Percentiles rank a stretch among this genome's conserved stretches.
Evolutionary conservation across 2,797 vertebrate genomes (phyloP).

Genomic region (Sebastes jordani): DNA sequence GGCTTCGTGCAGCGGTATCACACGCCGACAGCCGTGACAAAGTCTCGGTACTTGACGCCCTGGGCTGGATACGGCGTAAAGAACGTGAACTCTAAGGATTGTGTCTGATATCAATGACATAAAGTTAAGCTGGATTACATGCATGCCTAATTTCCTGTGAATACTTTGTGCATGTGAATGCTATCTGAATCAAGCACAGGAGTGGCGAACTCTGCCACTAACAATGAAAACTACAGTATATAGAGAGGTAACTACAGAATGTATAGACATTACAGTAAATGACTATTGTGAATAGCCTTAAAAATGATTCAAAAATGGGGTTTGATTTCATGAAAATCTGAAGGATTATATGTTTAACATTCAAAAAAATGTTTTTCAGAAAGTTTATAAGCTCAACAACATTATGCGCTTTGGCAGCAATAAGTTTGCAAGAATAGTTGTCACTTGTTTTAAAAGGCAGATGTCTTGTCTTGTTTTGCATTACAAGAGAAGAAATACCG

Average conservation of each 20-base stretch:
- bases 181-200: background rate
- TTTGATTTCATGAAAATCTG: background rate
- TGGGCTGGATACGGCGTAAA: too few species aligned
- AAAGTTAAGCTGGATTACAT: background rate
- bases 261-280: background rate
- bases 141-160: background rate
- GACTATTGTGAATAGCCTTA: background rate
- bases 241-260: background rate
- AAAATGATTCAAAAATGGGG: background rate
- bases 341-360: background rate
- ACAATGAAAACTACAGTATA: background rate
- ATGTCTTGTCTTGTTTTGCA: constrained; percentile 12
- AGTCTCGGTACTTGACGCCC: too few species aligned
- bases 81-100: background rate
- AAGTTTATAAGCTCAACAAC: background rate
- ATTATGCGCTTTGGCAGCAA: background rate
- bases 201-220: background rate
- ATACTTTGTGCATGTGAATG: background rate
- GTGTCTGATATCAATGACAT: background rate
- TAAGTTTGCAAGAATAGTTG: background rate
- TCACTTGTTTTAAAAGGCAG: constrained; percentile 12
- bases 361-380: rapidly evolving
- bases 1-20: too few species aligned
- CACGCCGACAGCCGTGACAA: too few species aligned
- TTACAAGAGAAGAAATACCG: background rate